These are phyloP conservation scores for Caenorhabditis tropicalis DNA, from an alignment of 1,140 invertebrate species.

Conservation along the genomic window DNA sequence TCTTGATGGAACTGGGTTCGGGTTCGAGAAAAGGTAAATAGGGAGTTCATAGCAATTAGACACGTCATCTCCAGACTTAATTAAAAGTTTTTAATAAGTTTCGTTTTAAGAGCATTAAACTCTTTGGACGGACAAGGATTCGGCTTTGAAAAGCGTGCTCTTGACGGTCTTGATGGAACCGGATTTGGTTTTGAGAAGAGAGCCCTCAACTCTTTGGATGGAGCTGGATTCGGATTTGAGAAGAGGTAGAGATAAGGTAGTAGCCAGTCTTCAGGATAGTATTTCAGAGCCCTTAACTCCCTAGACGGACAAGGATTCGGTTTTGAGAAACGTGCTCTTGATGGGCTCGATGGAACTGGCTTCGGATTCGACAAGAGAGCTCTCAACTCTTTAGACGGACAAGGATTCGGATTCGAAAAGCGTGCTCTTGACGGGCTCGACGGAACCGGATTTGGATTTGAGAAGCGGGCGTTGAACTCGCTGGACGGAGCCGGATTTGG, in stretches of 20 bases:
- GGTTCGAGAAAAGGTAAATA: slow-evolving; percentile 39
- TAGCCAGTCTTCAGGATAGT: not conserved
- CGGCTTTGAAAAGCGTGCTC: slow-evolving; percentile 36
- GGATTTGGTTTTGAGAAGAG: slow-evolving; percentile 39
- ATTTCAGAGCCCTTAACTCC: slow-evolving; percentile 18
- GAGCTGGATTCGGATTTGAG: slow-evolving; percentile 14
- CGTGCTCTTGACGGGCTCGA: slow-evolving; percentile 47
- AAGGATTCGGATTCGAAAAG: slow-evolving; percentile 49
- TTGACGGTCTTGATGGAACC: slow-evolving; percentile 17
- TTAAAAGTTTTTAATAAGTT: too few relatives aligned
- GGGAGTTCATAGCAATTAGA: not conserved
- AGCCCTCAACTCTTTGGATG: slow-evolving; percentile 28
- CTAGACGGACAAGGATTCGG: slow-evolving; percentile 45
- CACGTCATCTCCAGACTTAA: not conserved
- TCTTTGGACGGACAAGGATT: slow-evolving; percentile 25
- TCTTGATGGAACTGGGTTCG: slow-evolving; percentile 34
- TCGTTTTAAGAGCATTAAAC: not conserved
- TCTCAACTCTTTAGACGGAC: slow-evolving; percentile 50
- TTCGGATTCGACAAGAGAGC: slow-evolving; percentile 51
- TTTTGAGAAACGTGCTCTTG: slow-evolving; percentile 49
- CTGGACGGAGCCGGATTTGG: slow-evolving; percentile 50
- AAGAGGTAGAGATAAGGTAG: not conserved
- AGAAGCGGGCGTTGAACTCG: slow-evolving; percentile 45
- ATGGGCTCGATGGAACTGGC: slow-evolving; percentile 31
- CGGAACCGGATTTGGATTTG: slow-evolving; percentile 44